Evolutionary conservation across 1,140 invertebrate species (phyloP), one percentile per base, ranked within the genome.

Genomic region (Heterodera carotae): DNA sequence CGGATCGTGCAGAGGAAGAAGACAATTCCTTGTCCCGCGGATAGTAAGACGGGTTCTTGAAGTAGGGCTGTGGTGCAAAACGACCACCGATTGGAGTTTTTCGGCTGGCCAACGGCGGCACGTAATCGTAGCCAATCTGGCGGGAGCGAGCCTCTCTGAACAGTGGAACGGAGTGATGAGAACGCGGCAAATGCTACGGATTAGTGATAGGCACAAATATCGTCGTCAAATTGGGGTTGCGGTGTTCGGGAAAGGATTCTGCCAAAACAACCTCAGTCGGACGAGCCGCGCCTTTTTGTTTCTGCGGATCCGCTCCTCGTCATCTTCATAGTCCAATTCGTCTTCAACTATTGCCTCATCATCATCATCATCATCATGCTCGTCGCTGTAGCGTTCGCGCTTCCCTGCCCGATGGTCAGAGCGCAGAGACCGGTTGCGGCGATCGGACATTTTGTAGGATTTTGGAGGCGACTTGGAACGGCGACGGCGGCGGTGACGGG

Each of bases 11-110:
- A 18, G 48, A 53, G 10, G 48, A 53, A 53, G 48, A 53, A 8
- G 48, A 59, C 62, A 34, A 18, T 34, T 66, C 27, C 62, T 66
- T 66, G 64, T 56, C 53, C 12, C 64, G 39, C 2, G 71, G 71
- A 25, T 74, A 74, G 12, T 74, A 74, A 10, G 71, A 74, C 25
- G 71, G 71, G 39, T 74, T 74, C 22, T 74, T 74, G 56, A 74
- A 74, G 56, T 74, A 74, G n/a, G 71, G 71, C 10, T 74, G 71
- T 1, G 71, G 56, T 4, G 48, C 12, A 22, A 53, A 53, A 53
- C 48, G 48, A 18, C 48, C 48, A 53, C 18, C 39, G 12, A 43
- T 5, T 22, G 48, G 12, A 1, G 48, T 18, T 22, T 22, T 53
- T 4, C 48, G 48, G 22, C 12, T 53, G 48, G 48, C 12, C 69